A percentile compares a stretch with the other conserved stretches of the same genome.
Conservation (phyloP, 2,113 vertebrate genomes). For the Steatornis caripensis region DNA sequence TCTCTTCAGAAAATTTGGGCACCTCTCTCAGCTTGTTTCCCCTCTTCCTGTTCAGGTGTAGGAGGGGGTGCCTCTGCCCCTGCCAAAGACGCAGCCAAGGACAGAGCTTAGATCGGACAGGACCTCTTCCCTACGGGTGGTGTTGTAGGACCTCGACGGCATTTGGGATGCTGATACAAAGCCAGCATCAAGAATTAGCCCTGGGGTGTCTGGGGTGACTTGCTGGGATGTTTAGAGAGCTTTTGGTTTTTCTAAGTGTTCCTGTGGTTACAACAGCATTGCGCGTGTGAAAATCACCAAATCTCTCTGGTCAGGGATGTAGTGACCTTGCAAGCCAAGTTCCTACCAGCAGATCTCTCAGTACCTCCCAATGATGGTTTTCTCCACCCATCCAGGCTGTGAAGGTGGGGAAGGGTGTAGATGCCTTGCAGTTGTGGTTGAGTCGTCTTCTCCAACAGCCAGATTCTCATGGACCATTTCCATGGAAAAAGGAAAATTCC, state of each 20-base stretch:
- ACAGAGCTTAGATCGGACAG: neutral
- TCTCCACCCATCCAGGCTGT: neutral
- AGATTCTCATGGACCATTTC: neutral
- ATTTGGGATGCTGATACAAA: neutral
- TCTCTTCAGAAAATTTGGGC: neutral
- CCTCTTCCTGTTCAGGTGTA: neutral
- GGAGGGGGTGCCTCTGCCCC: neutral
- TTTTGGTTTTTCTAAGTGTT: conserved; percentile 38
- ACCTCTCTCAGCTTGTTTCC: neutral
- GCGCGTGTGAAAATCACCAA: neutral
- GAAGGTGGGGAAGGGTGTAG: neutral
- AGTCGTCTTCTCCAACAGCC: neutral
- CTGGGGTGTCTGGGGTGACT: conserved; percentile 10
- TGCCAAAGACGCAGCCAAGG: neutral
- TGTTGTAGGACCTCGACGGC: neutral
- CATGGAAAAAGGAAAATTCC: conserved; percentile 26
- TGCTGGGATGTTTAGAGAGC: conserved; percentile 29
- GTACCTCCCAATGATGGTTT: neutral
- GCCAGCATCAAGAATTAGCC: conserved; percentile 25
- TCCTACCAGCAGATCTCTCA: neutral
- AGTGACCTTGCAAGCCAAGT: neutral
- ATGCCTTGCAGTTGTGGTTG: neutral
- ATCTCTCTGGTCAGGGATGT: neutral
- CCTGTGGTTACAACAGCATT: conserved; percentile 17
- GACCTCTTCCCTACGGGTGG: neutral